Conservation (phyloP, 2,797 vertebrate genomes). For the Molossus molossus region DNA sequence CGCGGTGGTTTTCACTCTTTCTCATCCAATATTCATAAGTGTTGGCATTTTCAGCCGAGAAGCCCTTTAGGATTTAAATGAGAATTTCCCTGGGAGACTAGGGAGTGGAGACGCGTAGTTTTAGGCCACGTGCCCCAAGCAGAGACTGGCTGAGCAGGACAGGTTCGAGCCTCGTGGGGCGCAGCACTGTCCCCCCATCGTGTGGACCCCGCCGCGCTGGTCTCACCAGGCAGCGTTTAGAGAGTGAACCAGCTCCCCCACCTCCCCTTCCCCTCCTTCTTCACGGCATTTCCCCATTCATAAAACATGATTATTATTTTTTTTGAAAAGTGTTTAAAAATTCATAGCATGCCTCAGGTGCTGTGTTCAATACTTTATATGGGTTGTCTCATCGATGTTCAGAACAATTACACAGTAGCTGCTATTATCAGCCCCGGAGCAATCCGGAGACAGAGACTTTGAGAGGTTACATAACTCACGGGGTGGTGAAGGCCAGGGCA, state of each 20-base stretch:
- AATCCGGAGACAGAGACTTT: not conserved
- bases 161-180: fast-evolving
- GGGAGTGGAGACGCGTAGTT: not conserved
- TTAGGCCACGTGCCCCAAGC: not conserved
- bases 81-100: not conserved
- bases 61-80: slow-evolving; percentile 7
- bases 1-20: slow-evolving; percentile 47
- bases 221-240: not conserved
- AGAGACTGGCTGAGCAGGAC: not conserved
- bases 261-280: not conserved
- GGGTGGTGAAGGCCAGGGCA: not conserved
- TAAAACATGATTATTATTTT: not conserved
- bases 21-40: slow-evolving; percentile 63
- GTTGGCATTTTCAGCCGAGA: slow-evolving; percentile 20
- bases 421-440: not conserved
- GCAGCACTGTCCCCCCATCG: not conserved
- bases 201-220: fast-evolving
- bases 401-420: not conserved
- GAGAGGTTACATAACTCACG: slow-evolving; percentile 5
- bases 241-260: not conserved
- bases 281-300: not conserved
- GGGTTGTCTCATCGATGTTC: not conserved
- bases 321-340: not conserved
- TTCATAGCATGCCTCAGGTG: not conserved
- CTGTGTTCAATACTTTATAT: not conserved